Evolutionary conservation across 2,888 invertebrate genomes (phyloP).

Genomic region (Dromius quadrimaculatus): DNA sequence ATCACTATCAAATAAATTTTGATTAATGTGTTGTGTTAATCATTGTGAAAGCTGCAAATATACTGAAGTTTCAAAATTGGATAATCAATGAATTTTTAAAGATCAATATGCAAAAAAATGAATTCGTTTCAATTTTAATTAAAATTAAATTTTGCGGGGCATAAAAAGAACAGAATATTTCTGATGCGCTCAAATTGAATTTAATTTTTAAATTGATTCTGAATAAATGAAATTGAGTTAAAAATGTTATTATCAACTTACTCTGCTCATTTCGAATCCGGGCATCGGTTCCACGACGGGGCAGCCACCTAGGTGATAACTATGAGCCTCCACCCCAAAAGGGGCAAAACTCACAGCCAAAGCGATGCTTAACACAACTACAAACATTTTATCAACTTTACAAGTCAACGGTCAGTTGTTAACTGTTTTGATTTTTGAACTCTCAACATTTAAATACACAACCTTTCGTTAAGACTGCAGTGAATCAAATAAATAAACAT

Average conservation of each 20-base stretch:
- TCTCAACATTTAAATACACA: slow-evolving; percentile 29
- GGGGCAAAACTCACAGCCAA: slow-evolving; percentile 60
- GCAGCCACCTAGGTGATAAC: slow-evolving; percentile 81
- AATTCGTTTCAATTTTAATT: too few relatives aligned
- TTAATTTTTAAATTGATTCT: neutral
- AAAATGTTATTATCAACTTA: too few relatives aligned
- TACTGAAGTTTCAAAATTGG: too few relatives aligned
- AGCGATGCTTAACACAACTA: slow-evolving; percentile 36
- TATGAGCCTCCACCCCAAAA: slow-evolving; percentile 68
- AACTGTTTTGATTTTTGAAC: slow-evolving; percentile 10
- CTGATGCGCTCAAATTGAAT: too few relatives aligned
- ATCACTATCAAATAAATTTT: slow-evolving; percentile 2
- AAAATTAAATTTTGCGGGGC: too few relatives aligned
- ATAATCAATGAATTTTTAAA: too few relatives aligned
- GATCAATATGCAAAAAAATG: too few relatives aligned
- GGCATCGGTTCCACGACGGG: slow-evolving; percentile 80
- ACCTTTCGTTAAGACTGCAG: slow-evolving; percentile 9
- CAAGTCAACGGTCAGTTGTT: slow-evolving; percentile 17
- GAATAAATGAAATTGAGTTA: too few relatives aligned
- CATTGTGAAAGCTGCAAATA: neutral
- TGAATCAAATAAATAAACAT: slow-evolving; percentile 4
- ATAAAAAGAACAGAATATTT: too few relatives aligned
- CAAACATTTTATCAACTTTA: slow-evolving; percentile 28
- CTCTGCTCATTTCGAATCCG: slow-evolving; percentile 81
- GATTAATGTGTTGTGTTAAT: neutral